Percentiles rank a stretch among this genome's conserved stretches.
Evolutionary conservation across 2,888 invertebrate species (phyloP).

Genomic region (Drosophila meridiana): DNA sequence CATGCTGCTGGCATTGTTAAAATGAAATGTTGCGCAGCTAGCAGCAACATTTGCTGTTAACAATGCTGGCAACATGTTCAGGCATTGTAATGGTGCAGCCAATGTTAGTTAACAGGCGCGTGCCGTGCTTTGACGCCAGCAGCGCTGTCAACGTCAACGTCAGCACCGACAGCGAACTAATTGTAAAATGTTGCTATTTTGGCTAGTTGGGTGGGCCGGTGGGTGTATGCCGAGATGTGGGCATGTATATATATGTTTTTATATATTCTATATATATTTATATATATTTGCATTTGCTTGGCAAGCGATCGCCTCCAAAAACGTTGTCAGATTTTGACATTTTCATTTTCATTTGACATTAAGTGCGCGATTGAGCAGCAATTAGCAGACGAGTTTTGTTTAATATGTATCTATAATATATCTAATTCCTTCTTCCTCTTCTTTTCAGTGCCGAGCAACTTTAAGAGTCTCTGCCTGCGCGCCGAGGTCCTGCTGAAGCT

Average conservation of each 20-base stretch:
- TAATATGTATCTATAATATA: no score
- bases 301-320: conserved; percentile 45
- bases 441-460: conserved; percentile 87
- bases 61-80: conserved; percentile 11
- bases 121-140: conserved; percentile 33
- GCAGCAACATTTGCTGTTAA: conserved; percentile 10
- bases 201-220: conserved; percentile 3
- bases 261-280: not conserved
- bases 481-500: conserved; percentile 88
- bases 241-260: not conserved
- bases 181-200: conserved; percentile 58
- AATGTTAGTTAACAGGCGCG: conserved; percentile 33
- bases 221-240: conserved; percentile 1
- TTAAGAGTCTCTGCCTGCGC: conserved; percentile 88
- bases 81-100: not conserved
- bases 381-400: conserved; percentile 23
- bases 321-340: conserved; percentile 48
- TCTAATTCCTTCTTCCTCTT: conserved; percentile 20
- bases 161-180: conserved; percentile 48
- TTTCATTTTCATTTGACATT: conserved; percentile 67
- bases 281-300: conserved; percentile 44
- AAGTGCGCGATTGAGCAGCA: conserved; percentile 39
- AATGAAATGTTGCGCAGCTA: not conserved
- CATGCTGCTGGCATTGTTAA: conserved; percentile 14
- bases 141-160: conserved; percentile 27